These are phyloP conservation scores for Elephas maximus DNA, from an alignment of 2,113 vertebrate genomes.

Conservation along the genomic window DNA sequence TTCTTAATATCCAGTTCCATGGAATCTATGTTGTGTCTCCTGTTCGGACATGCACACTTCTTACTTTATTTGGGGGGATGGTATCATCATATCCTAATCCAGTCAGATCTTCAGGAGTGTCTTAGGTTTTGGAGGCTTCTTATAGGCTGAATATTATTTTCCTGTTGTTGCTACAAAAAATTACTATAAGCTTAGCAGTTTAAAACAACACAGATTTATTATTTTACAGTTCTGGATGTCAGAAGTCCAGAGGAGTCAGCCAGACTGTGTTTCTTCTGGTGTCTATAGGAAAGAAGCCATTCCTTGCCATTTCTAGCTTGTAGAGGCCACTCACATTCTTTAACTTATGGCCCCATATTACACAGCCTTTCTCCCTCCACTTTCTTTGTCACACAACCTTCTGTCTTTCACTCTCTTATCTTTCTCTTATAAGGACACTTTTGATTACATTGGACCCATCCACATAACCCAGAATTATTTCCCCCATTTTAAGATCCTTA, in stretches of 20 bases:
- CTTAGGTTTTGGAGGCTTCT: background rate
- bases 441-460: background rate
- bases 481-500: background rate
- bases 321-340: background rate
- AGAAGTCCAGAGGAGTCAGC: background rate
- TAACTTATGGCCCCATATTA: background rate
- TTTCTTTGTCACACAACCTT: background rate
- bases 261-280: background rate
- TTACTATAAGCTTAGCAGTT: background rate
- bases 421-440: background rate
- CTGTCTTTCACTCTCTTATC: background rate
- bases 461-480: background rate
- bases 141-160: background rate
- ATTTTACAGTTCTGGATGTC: background rate
- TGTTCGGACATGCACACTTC: background rate
- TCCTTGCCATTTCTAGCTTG: background rate
- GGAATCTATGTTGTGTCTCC: background rate
- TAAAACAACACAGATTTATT: conserved; percentile 1
- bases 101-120: background rate
- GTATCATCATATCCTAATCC: background rate
- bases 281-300: fast-evolving
- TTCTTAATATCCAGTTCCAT: background rate
- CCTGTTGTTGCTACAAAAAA: background rate
- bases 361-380: background rate
- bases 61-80: background rate